Percentiles rank a stretch among this genome's conserved stretches.
phyloP scores from a whole-genome alignment of 1,140 invertebrate genomes.

The Leptonema lineaticorne region DNA sequence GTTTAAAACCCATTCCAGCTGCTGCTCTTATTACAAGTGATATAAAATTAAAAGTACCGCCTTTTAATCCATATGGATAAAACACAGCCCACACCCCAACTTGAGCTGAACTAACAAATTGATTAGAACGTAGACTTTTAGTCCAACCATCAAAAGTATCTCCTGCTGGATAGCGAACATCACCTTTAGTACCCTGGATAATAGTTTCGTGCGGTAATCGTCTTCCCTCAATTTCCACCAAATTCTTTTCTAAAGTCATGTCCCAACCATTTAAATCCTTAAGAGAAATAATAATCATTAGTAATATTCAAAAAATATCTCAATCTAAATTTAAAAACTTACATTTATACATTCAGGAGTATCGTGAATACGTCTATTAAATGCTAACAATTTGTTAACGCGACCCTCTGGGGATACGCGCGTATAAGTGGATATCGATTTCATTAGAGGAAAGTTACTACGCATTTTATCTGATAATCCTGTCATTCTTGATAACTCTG shows the following conservation, averaged over 20 bases:
- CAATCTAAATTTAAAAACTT: conserved; percentile 16
- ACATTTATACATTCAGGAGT: conserved; percentile 58
- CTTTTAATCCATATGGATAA: conserved; percentile 53
- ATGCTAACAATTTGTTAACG: conserved; percentile 61
- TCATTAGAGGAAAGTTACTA: conserved; percentile 64
- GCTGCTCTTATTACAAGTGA: conserved; percentile 52
- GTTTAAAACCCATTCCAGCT: conserved; percentile 54
- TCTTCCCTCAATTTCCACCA: conserved; percentile 62
- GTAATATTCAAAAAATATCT: neutral
- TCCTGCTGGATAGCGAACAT: conserved; percentile 47
- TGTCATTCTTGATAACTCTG: conserved; percentile 73
- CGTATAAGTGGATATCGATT: conserved; percentile 62
- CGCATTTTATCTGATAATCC: conserved; percentile 65
- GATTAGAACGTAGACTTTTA: conserved; percentile 54
- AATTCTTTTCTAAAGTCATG: conserved; percentile 58
- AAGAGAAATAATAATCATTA: conserved; percentile 11
- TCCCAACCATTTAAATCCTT: conserved; percentile 63
- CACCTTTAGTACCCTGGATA: conserved; percentile 44
- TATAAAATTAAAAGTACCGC: conserved; percentile 53
- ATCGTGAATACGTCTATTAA: conserved; percentile 59
- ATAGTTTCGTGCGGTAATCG: conserved; percentile 60
- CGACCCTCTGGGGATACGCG: conserved; percentile 62
- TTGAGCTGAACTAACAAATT: conserved; percentile 45
- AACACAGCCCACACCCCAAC: conserved; percentile 55
- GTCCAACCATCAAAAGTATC: conserved; percentile 66